phyloP scores from a whole-genome alignment of 37 sponge, comb jelly and placozoan genomes.

The Geodia barretti region DNA sequence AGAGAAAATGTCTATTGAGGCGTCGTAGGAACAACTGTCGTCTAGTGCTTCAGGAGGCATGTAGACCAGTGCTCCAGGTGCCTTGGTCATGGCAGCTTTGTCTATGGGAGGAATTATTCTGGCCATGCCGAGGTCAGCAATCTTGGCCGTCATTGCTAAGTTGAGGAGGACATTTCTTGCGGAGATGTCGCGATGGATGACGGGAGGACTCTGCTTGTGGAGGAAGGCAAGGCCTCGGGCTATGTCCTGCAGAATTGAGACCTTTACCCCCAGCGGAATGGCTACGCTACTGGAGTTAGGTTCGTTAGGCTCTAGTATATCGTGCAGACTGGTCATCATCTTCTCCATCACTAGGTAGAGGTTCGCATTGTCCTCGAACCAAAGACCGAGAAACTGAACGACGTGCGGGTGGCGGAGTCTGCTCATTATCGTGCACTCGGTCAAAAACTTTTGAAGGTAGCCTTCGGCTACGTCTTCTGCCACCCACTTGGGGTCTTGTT shows the following conservation, averaged over 20 bases:
- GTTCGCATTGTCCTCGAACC: neutral
- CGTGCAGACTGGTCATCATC: constrained; percentile 13
- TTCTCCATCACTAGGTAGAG: constrained; percentile 42
- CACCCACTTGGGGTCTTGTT: no score
- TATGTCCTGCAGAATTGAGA: constrained; percentile 39
- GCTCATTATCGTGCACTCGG: no score
- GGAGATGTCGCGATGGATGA: constrained; percentile 14
- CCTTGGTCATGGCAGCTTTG: no score
- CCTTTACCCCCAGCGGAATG: constrained; percentile 14
- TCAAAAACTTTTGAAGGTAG: no score
- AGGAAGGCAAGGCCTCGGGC: constrained; percentile 42
- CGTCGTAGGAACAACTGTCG: neutral
- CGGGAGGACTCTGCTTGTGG: constrained; percentile 30
- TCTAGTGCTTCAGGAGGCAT: constrained; percentile 27
- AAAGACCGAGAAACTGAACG: constrained; percentile 39
- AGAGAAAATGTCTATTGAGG: constrained; percentile 52
- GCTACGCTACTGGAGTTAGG: no score
- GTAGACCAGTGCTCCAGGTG: constrained; percentile 7
- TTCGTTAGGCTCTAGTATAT: no score
- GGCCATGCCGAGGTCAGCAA: constrained; percentile 26
- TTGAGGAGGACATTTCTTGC: constrained; percentile 38
- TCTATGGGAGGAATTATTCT: no score
- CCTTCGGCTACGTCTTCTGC: no score
- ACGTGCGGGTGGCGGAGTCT: constrained; percentile 37
- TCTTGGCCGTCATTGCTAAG: constrained; percentile 39